phyloP scores from a whole-genome alignment of 2,888 invertebrate genomes.

The Cecidostiba fungosa region DNA sequence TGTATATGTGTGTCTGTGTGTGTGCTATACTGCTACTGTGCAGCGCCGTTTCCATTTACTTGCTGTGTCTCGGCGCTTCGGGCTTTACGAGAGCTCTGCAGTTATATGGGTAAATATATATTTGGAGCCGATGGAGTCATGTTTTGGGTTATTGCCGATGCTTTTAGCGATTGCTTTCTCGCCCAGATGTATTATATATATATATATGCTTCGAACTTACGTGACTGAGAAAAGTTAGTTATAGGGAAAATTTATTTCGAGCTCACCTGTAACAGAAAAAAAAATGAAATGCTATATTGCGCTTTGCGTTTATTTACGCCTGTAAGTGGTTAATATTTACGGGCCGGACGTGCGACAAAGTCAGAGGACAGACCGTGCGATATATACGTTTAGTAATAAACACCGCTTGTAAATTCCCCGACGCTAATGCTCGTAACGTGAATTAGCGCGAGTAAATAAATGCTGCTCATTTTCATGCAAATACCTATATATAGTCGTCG shows the following conservation, averaged over 20 bases:
- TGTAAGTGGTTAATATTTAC: not conserved
- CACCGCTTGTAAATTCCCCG: not conserved
- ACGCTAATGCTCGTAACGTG: not conserved
- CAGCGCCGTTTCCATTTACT: conserved; percentile 1
- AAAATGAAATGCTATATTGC: not conserved
- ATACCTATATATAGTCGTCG: too few relatives aligned
- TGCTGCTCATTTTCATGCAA: not conserved
- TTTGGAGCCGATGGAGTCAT: not conserved
- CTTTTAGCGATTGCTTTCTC: not conserved
- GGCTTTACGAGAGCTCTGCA: not conserved
- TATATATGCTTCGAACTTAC: not conserved
- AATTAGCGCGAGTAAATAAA: not conserved
- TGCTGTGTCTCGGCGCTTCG: conserved; percentile 1
- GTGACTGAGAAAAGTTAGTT: not conserved
- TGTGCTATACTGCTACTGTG: conserved; percentile 4
- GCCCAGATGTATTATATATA: not conserved
- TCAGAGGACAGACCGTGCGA: not conserved
- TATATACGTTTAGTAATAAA: not conserved
- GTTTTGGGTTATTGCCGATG: conserved; percentile 1
- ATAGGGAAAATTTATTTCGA: too few relatives aligned
- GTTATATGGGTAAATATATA: not conserved
- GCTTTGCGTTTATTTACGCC: not conserved
- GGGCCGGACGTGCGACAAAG: not conserved
- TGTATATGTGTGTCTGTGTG: not conserved
- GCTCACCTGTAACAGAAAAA: not conserved